These are phyloP conservation scores for Agraylea sexmaculata DNA, from an alignment of 1,140 invertebrate species.

Conservation along the genomic window DNA sequence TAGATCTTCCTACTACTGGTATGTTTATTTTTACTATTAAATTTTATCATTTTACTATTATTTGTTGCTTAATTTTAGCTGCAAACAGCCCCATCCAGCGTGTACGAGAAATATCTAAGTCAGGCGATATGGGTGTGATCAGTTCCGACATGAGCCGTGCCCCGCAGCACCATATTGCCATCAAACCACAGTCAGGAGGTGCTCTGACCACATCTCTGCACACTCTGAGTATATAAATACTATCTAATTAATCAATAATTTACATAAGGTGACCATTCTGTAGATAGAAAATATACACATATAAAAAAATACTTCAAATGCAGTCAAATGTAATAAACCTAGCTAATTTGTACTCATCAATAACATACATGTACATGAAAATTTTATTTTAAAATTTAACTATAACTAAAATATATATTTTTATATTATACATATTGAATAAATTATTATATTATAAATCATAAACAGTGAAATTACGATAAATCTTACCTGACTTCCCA, in stretches of 20 bases:
- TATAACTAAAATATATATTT: too few relatives aligned
- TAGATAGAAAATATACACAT: too few relatives aligned
- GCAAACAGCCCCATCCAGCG: slow-evolving; percentile 19
- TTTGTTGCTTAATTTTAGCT: slow-evolving; percentile 8
- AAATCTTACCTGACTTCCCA: too few relatives aligned
- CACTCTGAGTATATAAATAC: slow-evolving; percentile 13
- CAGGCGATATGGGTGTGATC: slow-evolving; percentile 10
- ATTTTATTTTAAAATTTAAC: too few relatives aligned
- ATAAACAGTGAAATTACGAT: too few relatives aligned
- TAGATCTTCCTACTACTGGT: slow-evolving; percentile 20
- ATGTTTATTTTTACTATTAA: not conserved
- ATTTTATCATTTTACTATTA: slow-evolving; percentile 1
- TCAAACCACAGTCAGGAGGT: slow-evolving; percentile 18
- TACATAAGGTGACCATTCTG: not conserved
- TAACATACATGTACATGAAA: too few relatives aligned
- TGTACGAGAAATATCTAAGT: slow-evolving; percentile 15
- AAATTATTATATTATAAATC: too few relatives aligned
- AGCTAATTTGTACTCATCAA: too few relatives aligned
- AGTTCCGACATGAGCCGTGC: not conserved
- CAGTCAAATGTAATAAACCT: too few relatives aligned
- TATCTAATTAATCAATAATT: not conserved
- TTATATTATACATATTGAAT: too few relatives aligned
- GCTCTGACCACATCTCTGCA: slow-evolving; percentile 11
- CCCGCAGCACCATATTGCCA: slow-evolving; percentile 18
- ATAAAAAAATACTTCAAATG: too few relatives aligned